Evolutionary conservation across 2,888 invertebrate species (phyloP).

Genomic region (Periphyllus acericola): DNA sequence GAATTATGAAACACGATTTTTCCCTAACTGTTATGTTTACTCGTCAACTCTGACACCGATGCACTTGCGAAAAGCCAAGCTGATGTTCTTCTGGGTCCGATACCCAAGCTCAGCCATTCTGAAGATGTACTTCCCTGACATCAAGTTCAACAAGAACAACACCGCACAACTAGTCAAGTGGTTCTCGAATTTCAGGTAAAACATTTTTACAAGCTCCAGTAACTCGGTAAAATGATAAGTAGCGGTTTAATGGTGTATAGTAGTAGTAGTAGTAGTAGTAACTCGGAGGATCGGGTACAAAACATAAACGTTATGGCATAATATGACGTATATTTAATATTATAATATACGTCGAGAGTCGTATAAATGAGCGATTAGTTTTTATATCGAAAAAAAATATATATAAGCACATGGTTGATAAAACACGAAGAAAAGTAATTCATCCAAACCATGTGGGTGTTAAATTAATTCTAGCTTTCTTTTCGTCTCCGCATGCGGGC

Average conservation of each 20-base stretch:
- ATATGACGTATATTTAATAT: not conserved
- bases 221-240: not conserved
- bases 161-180: slow-evolving; percentile 99
- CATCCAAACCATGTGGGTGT: slow-evolving; percentile 59
- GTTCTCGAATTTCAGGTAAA: slow-evolving; percentile 99
- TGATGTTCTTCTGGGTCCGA: slow-evolving; percentile 99
- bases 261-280: not conserved
- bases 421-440: slow-evolving; percentile 60
- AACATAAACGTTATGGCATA: not conserved
- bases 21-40: slow-evolving; percentile 82
- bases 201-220: slow-evolving; percentile 65
- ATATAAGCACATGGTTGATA: slow-evolving; percentile 42
- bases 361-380: slow-evolving; percentile 15
- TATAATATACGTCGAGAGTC: not conserved
- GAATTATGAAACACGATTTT: slow-evolving; percentile 66
- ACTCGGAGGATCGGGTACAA: not conserved
- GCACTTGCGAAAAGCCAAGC: slow-evolving; percentile 99
- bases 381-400: not conserved
- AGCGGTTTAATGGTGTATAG: not conserved
- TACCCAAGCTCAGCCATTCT: slow-evolving; percentile 99
- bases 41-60: slow-evolving; percentile 98
- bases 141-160: slow-evolving; percentile 99
- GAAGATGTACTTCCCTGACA: slow-evolving; percentile 99
- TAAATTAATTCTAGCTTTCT: slow-evolving; percentile 60
- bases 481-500: slow-evolving; percentile 57